A percentile compares a stretch with the other conserved stretches of the same genome.
phyloP scores from a whole-genome alignment of 1,140 invertebrate genomes.

The Zaprionus lachaisei region DNA sequence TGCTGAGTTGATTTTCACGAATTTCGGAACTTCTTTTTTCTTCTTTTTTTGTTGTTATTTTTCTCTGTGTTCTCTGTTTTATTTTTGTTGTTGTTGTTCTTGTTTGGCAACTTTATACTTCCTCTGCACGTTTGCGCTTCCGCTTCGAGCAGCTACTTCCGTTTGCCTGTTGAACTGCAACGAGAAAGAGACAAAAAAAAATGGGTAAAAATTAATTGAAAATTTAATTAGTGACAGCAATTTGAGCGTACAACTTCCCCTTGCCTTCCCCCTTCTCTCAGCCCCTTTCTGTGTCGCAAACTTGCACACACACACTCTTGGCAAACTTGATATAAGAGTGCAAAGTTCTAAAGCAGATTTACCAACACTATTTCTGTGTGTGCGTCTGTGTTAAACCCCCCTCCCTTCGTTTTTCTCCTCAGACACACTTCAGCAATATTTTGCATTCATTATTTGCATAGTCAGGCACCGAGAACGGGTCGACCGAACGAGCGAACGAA shows the following conservation, averaged over 20 bases:
- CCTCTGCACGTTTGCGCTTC: conserved; percentile 34
- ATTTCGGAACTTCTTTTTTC: not conserved
- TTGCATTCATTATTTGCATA: conserved; percentile 80
- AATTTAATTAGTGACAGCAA: conserved; percentile 51
- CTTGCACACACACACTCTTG: not conserved
- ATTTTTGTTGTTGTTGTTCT: not conserved
- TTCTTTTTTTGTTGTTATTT: not conserved
- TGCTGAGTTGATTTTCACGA: not conserved
- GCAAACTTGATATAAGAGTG: conserved; percentile 35
- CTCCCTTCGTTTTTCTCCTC: conserved; percentile 3
- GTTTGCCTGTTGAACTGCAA: conserved; percentile 38
- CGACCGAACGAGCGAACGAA: conserved; percentile 29
- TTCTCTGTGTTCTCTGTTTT: conserved; percentile 1
- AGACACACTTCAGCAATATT: conserved; percentile 74
- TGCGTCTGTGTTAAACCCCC: too few species aligned
- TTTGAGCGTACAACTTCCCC: conserved; percentile 30
- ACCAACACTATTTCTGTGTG: conserved; percentile 14
- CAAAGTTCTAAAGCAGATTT: conserved; percentile 45
- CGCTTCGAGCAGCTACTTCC: conserved; percentile 20
- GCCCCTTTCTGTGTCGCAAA: not conserved
- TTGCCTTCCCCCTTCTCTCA: not conserved
- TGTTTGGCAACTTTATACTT: conserved; percentile 33
- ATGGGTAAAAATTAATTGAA: conserved; percentile 59
- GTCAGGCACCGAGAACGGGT: conserved; percentile 39
- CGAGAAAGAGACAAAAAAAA: conserved; percentile 26